These are phyloP conservation scores for Melanargia galathea DNA, from an alignment of 2,888 invertebrate species.

Conservation along the genomic window DNA sequence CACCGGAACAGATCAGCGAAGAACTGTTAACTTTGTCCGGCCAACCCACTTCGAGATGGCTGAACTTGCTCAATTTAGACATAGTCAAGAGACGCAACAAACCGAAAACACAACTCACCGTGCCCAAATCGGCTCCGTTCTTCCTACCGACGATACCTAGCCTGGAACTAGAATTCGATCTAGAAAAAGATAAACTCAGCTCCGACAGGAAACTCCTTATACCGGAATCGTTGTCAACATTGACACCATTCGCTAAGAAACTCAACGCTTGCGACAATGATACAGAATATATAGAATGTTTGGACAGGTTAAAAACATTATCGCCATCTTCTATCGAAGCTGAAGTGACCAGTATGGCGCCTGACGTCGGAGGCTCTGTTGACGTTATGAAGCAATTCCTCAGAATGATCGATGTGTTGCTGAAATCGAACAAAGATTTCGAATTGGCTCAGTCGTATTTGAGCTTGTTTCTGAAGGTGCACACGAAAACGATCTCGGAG, in stretches of 20 bases:
- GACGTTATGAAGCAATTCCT: conserved; percentile 90
- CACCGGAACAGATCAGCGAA: conserved; percentile 88
- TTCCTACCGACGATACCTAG: conserved; percentile 96
- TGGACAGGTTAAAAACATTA: conserved; percentile 85
- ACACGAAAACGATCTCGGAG: conserved; percentile 84
- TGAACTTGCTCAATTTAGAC: conserved; percentile 93
- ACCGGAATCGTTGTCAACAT: conserved; percentile 83
- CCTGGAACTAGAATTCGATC: conserved; percentile 90
- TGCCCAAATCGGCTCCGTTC: conserved; percentile 95
- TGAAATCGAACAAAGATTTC: conserved; percentile 90
- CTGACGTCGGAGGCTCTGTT: conserved; percentile 87
- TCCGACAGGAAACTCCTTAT: conserved; percentile 78
- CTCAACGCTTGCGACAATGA: conserved; percentile 77
- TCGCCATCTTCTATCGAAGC: conserved; percentile 93
- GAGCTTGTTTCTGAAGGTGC: conserved; percentile 92
- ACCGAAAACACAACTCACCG: conserved; percentile 91
- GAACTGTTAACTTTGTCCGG: conserved; percentile 93
- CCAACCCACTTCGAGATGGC: conserved; percentile 94
- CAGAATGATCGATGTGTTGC: conserved; percentile 85
- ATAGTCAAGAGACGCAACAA: conserved; percentile 94
- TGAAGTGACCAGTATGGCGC: conserved; percentile 91
- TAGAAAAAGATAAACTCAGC: conserved; percentile 72
- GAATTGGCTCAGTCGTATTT: conserved; percentile 96
- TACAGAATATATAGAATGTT: conserved; percentile 79
- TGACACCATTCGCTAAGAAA: conserved; percentile 86